Evolutionary conservation across 2,888 invertebrate genomes (phyloP).

Genomic region (Leptopilina myrica): DNA sequence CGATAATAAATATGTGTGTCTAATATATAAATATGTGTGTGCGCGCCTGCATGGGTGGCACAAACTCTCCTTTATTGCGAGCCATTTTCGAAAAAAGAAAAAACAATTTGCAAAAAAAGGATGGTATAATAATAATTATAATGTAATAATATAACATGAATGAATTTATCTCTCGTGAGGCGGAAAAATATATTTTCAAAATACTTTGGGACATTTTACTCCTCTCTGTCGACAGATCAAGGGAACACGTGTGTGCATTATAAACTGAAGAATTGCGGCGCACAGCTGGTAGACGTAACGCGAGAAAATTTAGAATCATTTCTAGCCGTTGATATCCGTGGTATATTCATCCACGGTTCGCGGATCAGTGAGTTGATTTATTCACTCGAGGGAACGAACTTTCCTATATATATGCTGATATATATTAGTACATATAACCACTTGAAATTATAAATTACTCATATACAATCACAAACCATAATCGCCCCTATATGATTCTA

Average conservation of each 20-base stretch:
- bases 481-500: conserved; percentile 6
- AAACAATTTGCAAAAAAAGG: neutral
- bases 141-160: too few species aligned
- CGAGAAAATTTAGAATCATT: conserved; percentile 32
- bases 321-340: conserved; percentile 42
- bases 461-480: conserved; percentile 5
- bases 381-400: conserved; percentile 65
- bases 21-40: neutral
- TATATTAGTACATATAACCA: conserved; percentile 2
- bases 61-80: conserved; percentile 21
- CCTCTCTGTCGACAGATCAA: neutral
- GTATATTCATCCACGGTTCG: conserved; percentile 61
- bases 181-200: too few species aligned
- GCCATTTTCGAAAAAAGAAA: conserved; percentile 21
- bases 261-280: neutral
- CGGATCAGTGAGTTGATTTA: conserved; percentile 63
- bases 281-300: conserved; percentile 29
- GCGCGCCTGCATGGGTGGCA: neutral
- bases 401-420: conserved; percentile 42
- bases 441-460: conserved; percentile 29
- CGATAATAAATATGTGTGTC: conserved; percentile 42
- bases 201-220: too few species aligned
- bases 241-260: neutral
- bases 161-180: too few species aligned
- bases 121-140: too few species aligned